Evolutionary conservation across 2,888 invertebrate species (phyloP).

Genomic region (Clunio marinus): DNA sequence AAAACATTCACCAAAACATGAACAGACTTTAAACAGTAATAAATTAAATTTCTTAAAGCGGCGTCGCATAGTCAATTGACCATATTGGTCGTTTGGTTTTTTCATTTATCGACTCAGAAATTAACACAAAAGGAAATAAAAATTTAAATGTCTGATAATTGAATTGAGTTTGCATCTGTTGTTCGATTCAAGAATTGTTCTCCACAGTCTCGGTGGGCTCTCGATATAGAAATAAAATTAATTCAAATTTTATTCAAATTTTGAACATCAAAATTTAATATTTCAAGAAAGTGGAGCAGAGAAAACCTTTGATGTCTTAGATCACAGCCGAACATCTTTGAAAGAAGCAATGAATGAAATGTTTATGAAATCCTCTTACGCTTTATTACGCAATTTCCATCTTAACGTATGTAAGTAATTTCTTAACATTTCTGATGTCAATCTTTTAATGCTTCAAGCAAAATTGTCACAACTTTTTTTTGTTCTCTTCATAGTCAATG

Average conservation of each 20-base stretch:
- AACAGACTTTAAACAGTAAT: too few relatives aligned
- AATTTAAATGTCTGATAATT: slow-evolving; percentile 26
- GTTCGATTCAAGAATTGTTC: slow-evolving; percentile 4
- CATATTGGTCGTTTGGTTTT: slow-evolving; percentile 25
- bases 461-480: slow-evolving; percentile 11
- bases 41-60: background rate
- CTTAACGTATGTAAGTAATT: background rate
- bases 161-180: slow-evolving; percentile 31
- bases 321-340: slow-evolving; percentile 5
- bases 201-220: slow-evolving; percentile 3
- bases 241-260: slow-evolving; percentile 21
- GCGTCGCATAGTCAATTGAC: slow-evolving; percentile 7
- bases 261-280: too few relatives aligned
- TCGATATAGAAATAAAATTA: background rate
- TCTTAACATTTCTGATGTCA: background rate
- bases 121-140: background rate
- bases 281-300: too few relatives aligned
- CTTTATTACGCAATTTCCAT: slow-evolving; percentile 22
- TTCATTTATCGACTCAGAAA: slow-evolving; percentile 8
- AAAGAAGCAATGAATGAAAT: slow-evolving; percentile 1
- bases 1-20: too few relatives aligned
- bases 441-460: background rate
- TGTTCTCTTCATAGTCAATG: slow-evolving; percentile 22
- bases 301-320: slow-evolving; percentile 9
- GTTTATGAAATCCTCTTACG: slow-evolving; percentile 33